Evolutionary conservation across 2,888 invertebrate species (phyloP).

Genomic region (Volucella zonaria): DNA sequence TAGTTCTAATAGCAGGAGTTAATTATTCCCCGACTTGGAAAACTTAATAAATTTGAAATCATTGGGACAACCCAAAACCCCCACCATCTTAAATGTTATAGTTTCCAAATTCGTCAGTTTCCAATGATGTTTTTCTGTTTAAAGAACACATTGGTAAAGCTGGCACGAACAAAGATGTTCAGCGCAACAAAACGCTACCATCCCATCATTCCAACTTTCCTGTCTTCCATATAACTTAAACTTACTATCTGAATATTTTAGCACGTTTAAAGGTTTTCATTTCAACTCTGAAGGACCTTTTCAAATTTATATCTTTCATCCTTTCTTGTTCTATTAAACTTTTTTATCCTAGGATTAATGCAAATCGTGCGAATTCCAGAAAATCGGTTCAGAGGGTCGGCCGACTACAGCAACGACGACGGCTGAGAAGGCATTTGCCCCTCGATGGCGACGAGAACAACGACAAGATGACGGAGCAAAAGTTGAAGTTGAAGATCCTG

Average conservation of each 20-base stretch:
- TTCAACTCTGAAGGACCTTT: conserved; percentile 48
- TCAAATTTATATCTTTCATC: conserved; percentile 8
- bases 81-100: no score
- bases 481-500: conserved; percentile 40
- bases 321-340: conserved; percentile 44
- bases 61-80: no score
- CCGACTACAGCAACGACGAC: conserved; percentile 15
- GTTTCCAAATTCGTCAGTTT: no score
- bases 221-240: neutral
- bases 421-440: neutral
- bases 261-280: conserved; percentile 50
- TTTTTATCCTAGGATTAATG: conserved; percentile 57
- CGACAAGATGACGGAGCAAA: conserved; percentile 39
- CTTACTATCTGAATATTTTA: conserved; percentile 24
- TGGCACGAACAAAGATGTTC: neutral
- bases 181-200: conserved; percentile 14
- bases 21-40: no score
- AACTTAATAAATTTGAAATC: no score
- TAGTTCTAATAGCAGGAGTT: no score
- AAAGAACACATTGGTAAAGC: neutral
- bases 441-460: no score
- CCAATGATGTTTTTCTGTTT: neutral
- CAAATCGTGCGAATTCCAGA: conserved; percentile 67
- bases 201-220: neutral
- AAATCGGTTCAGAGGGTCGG: conserved; percentile 47